Percentiles rank a stretch among this genome's conserved stretches.
Conservation (phyloP, 2,888 invertebrate genomes). For the Callinectes sapidus region DNA sequence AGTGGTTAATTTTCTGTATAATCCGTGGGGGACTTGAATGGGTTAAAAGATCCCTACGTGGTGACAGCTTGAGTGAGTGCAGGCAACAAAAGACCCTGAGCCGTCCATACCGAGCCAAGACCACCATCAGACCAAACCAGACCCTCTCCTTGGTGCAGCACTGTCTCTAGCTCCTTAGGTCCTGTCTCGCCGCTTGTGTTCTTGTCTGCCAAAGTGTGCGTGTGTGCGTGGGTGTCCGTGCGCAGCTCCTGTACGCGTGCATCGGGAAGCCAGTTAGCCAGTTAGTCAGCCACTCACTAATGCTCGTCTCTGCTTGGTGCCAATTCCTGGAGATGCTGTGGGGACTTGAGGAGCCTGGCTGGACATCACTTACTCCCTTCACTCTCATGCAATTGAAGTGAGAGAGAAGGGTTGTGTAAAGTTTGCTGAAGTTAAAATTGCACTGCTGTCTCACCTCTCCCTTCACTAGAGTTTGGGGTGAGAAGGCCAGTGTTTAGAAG, state of each 20-base stretch:
- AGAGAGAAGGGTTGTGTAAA: neutral
- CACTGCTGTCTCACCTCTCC: neutral
- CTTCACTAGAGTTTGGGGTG: neutral
- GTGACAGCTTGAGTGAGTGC: neutral
- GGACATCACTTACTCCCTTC: neutral
- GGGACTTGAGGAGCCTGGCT: neutral
- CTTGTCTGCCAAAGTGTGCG: conserved; percentile 45
- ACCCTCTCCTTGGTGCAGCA: neutral
- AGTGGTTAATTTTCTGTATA: neutral
- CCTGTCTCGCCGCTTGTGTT: conserved; percentile 58
- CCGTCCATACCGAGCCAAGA: conserved; percentile 34
- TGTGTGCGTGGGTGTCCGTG: conserved; percentile 38
- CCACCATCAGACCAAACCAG: conserved; percentile 51
- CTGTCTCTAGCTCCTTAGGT: conserved; percentile 42
- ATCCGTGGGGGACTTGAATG: neutral
- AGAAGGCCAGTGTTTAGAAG: neutral
- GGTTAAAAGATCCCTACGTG: neutral
- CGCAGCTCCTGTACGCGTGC: neutral
- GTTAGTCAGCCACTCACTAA: conserved; percentile 12
- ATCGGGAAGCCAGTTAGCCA: neutral
- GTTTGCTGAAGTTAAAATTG: neutral
- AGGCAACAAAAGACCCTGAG: neutral
- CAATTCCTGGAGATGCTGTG: neutral
- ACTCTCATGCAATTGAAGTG: neutral
- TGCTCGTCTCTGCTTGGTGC: conserved; percentile 24